Conservation (phyloP, 2,888 invertebrate species). For the Lepas anatifera region DNA sequence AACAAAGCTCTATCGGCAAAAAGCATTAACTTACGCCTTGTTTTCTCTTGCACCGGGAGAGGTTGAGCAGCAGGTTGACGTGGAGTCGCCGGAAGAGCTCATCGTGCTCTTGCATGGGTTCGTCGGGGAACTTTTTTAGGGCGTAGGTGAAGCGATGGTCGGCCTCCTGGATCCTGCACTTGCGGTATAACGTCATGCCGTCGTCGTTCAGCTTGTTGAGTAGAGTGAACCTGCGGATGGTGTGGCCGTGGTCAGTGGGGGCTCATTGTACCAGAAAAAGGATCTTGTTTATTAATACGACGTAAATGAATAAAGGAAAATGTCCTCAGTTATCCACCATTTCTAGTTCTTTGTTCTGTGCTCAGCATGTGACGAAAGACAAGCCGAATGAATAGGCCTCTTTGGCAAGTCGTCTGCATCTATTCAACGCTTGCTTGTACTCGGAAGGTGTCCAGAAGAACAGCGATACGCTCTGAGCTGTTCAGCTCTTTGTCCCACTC, state of each 20-base stretch:
- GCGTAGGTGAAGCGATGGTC: conserved; percentile 92
- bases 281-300: too few relatives aligned
- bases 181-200: conserved; percentile 83
- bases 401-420: too few relatives aligned
- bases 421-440: too few relatives aligned
- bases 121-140: conserved; percentile 66
- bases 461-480: too few relatives aligned
- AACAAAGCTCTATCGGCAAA: neutral
- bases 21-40: conserved; percentile 59
- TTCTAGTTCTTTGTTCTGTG: too few relatives aligned
- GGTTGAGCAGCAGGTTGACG: conserved; percentile 75
- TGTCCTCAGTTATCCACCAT: too few relatives aligned
- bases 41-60: conserved; percentile 90
- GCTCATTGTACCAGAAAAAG: too few relatives aligned
- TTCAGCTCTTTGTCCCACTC: neutral
- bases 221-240: conserved; percentile 62
- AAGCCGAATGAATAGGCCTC: too few relatives aligned
- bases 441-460: too few relatives aligned
- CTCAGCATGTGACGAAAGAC: too few relatives aligned
- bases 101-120: conserved; percentile 45
- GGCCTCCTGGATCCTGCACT: conserved; percentile 80
- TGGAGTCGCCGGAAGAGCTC: conserved; percentile 68
- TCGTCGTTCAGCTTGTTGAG: conserved; percentile 92
- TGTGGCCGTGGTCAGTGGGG: too few relatives aligned
- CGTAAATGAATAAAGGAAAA: too few relatives aligned